Percentiles rank a stretch among this genome's conserved stretches.
These are phyloP conservation scores for Campopleginae sp. DNA, from an alignment of 2,888 invertebrate species.

Conservation along the genomic window DNA sequence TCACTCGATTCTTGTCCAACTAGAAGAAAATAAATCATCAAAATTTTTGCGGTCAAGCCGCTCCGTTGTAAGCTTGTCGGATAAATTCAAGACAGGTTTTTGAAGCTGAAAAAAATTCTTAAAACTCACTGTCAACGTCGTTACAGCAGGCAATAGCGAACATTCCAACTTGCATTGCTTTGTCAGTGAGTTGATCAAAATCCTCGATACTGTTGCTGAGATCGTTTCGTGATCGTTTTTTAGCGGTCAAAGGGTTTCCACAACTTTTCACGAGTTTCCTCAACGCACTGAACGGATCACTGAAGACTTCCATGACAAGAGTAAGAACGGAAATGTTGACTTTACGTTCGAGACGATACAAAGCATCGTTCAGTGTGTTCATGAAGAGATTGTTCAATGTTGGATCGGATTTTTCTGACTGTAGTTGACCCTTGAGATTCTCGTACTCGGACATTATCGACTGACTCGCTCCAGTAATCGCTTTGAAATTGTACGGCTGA, in stretches of 20 bases:
- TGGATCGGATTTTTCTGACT: slow-evolving; percentile 82
- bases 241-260: slow-evolving; percentile 77
- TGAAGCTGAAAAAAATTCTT: background rate
- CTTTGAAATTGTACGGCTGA: slow-evolving; percentile 81
- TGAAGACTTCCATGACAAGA: slow-evolving; percentile 85
- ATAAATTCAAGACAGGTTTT: background rate
- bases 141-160: slow-evolving; percentile 89
- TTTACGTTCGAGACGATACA: slow-evolving; percentile 88
- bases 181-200: slow-evolving; percentile 89
- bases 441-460: slow-evolving; percentile 82
- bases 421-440: slow-evolving; percentile 79
- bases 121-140: slow-evolving; percentile 80
- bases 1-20: background rate
- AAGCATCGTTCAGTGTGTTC: slow-evolving; percentile 87
- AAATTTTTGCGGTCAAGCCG: background rate
- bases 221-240: slow-evolving; percentile 80
- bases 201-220: slow-evolving; percentile 86
- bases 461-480: slow-evolving; percentile 82
- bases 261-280: slow-evolving; percentile 81
- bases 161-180: slow-evolving; percentile 88
- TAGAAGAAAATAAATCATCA: background rate
- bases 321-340: slow-evolving; percentile 88
- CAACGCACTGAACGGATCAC: slow-evolving; percentile 79
- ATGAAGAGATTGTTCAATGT: slow-evolving; percentile 86
- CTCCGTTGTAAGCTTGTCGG: too few species aligned